Base-by-base conservation (phyloP, 2,888 invertebrate genomes). In the Netelia melanura region DNA sequence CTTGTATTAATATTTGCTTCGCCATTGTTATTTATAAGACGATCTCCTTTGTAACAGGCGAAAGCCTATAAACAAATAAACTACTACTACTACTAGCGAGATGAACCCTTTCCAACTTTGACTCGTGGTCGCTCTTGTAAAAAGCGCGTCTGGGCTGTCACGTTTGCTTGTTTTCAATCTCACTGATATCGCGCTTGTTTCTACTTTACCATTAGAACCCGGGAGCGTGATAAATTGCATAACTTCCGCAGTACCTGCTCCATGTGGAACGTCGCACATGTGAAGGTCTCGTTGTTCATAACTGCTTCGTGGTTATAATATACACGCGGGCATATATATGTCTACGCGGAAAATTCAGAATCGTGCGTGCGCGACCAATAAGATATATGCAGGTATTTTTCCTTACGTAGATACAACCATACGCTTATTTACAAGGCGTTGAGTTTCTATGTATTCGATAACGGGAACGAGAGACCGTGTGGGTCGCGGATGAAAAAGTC, bases 301-400 rank as follows among this genome's bases (percentile, higher is more conserved):
- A 80, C 67, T 56, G 61, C 54, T 17, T 38, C 38, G 38, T 38
- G 38, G 38, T 38, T 38, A 38, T 38, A 38, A 38, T 38, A 38
- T 38, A 38, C 38, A 48, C 11, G 14, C 48, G 48, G 3, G 48
- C 48, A 48, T 11, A 48, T 48, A 48, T 71, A 77, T 38, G 78
- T 71, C 56, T 61, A 67, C 81, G 48, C 74, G 65, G 75, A 78
- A 77, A 83, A 81, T 84, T 76, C 58, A 71, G 74, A 83, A 79
- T 79, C 79, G 75, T 84, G 83, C 86, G 83, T 83, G 76, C 86
- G 64, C 64, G 76, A 80, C 80, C 72, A 62, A 65, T 74, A 74
- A 48, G 74, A 81, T 64, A 48, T 81, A 78, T 81, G 72, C 75
- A 84, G 82, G 71, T 65, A 82, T 72, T 82, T 82, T 58, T 67